Percentiles rank a stretch among this genome's conserved stretches.
Evolutionary conservation across 1,140 invertebrate genomes (phyloP).

Genomic region (Diorhabda elongata): DNA sequence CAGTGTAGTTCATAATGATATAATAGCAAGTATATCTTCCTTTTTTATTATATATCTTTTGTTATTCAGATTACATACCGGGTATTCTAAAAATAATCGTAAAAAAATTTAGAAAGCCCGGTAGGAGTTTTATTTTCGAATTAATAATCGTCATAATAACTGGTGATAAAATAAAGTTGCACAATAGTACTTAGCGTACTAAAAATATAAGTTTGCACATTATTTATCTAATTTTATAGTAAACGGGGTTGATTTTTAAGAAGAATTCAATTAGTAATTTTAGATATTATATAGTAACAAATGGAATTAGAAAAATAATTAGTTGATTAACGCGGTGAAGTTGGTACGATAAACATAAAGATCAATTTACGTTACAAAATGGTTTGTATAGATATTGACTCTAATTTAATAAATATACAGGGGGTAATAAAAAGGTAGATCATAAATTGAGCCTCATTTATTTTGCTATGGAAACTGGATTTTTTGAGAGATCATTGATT

Average conservation of each 20-base stretch:
- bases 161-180: slow-evolving; percentile 2
- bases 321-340: too few species aligned
- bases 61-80: slow-evolving; percentile 4
- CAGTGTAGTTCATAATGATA: not conserved
- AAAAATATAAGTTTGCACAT: not conserved
- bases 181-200: not conserved
- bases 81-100: slow-evolving; percentile 17
- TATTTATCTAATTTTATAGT: not conserved
- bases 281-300: too few species aligned
- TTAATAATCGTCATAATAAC: slow-evolving; percentile 1
- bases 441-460: too few species aligned
- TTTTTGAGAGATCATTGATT: too few species aligned
- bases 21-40: not conserved
- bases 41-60: slow-evolving; percentile 13
- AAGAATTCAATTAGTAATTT: not conserved
- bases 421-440: too few species aligned
- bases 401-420: too few species aligned
- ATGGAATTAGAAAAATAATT: too few species aligned
- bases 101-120: not conserved
- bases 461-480: too few species aligned
- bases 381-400: too few species aligned
- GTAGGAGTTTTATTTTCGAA: not conserved
- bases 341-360: too few species aligned
- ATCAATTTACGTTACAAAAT: too few species aligned
- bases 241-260: not conserved